These are phyloP conservation scores for Datnioides undecimradiatus DNA, from an alignment of 2,113 vertebrate genomes.

Conservation along the genomic window DNA sequence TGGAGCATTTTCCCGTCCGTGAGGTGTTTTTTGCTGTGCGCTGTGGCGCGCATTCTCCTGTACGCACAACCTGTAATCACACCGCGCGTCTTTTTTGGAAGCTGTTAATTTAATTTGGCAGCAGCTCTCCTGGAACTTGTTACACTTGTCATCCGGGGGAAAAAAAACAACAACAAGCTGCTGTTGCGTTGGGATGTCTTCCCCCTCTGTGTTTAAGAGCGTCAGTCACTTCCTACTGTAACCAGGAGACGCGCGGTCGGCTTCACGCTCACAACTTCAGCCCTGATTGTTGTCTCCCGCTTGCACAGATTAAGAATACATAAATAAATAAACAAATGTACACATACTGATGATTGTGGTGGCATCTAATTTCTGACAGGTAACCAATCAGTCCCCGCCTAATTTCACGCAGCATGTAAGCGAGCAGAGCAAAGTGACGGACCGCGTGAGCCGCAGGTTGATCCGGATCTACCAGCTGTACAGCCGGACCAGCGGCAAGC, in stretches of 20 bases:
- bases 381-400: slow-evolving; percentile 99
- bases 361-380: slow-evolving; percentile 98
- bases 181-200: slow-evolving; percentile 1
- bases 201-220: not conserved
- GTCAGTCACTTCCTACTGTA: not conserved
- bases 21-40: not conserved
- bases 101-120: slow-evolving; percentile 53
- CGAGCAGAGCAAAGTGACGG: slow-evolving; percentile 99
- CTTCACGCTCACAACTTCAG: not conserved
- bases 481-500: slow-evolving; percentile 99
- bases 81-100: slow-evolving; percentile 45
- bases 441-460: slow-evolving; percentile 96
- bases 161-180: slow-evolving; percentile 34
- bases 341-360: slow-evolving; percentile 79
- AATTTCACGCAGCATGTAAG: slow-evolving; percentile 99
- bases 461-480: slow-evolving; percentile 99
- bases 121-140: slow-evolving; percentile 34
- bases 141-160: slow-evolving; percentile 35
- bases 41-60: slow-evolving; percentile 45
- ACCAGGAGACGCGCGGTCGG: not conserved
- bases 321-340: slow-evolving; percentile 8
- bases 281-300: not conserved
- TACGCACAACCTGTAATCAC: slow-evolving; percentile 66
- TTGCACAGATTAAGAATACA: not conserved
- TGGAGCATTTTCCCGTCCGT: not conserved